phyloP scores from a whole-genome alignment of 1,140 invertebrate species.

The Trachymyrmex cornetzi region DNA sequence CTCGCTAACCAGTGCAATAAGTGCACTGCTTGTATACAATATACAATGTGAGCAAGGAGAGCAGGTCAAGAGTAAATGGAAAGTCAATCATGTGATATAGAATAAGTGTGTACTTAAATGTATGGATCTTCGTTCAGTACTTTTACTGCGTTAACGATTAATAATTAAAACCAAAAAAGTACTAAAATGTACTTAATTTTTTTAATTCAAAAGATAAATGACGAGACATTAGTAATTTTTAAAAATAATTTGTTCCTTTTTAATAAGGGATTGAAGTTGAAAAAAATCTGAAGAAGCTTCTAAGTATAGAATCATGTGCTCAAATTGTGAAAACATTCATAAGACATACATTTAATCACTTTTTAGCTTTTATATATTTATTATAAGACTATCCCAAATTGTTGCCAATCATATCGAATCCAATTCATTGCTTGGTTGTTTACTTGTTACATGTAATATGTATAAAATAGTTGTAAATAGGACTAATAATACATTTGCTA shows the following conservation, averaged over 20 bases:
- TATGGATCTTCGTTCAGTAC: slow-evolving; percentile 24
- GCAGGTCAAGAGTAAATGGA: slow-evolving; percentile 19
- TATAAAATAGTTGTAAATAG: slow-evolving; percentile 31
- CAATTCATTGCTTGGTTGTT: not conserved
- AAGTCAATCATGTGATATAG: slow-evolving; percentile 61
- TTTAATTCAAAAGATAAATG: not conserved
- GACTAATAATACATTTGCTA: slow-evolving; percentile 7
- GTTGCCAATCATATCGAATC: not conserved
- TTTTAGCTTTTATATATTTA: slow-evolving; percentile 46
- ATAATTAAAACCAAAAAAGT: not conserved
- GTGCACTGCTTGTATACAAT: not conserved
- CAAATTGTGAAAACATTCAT: slow-evolving; percentile 18
- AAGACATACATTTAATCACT: not conserved
- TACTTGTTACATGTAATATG: not conserved
- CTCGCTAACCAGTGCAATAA: not conserved
- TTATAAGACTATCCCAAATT: not conserved
- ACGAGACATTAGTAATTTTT: not conserved
- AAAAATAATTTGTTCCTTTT: not conserved
- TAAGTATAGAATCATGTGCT: slow-evolving; percentile 3
- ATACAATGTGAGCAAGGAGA: not conserved
- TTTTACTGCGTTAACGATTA: not conserved
- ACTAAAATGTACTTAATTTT: slow-evolving; percentile 26
- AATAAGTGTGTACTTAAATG: slow-evolving; percentile 42
- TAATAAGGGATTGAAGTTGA: slow-evolving; percentile 1
- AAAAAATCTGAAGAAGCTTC: not conserved